Evolutionary conservation across 2,888 invertebrate genomes (phyloP), one percentile per base, ranked within the genome.

Genomic region (Mechanitis mazaeus): DNA sequence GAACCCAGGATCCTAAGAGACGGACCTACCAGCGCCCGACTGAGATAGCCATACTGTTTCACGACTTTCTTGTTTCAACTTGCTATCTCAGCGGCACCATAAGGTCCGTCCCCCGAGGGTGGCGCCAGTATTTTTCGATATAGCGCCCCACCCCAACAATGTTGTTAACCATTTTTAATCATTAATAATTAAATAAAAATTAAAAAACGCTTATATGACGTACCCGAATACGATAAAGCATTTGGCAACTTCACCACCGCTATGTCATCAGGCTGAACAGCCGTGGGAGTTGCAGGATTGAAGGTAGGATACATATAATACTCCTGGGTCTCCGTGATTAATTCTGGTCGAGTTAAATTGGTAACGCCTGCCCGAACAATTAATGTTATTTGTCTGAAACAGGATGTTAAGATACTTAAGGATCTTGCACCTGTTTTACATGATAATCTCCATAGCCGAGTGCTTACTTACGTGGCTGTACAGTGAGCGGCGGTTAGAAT

Each of bases 401-500:
- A 6, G 56, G 28, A 2, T 31, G 31, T 31, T 50, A 31, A 31
- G 4, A 28, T n/a, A 28, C 46, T 31, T 50, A 31, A 31, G 9
- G 6, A 31, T 31, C 31, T 50, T 7, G n/a, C 31, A 33, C 2
- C 55, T 45, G 3, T 33, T 45, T 47, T 12, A 50, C 54, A 33
- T 11, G 31, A 28, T 3, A 9, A 31, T 31, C 7, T 31, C 5
- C 5, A 31, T 50, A 6, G 42, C 31, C 28, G 12, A 54, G 12
- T 35, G 45, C 45, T 11, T 12, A 76, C 80, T 74, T 57, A 87
- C 88, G 67, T 66, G n/a, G 84, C 85, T 42, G 85, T 85, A 66
- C 88, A 88, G 65, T 88, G 87, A 0, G 87, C 88, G 0, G 87
- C 84, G 0, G 82, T 76, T 56, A 87, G 56, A 31, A 84, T 72